Evolutionary conservation across 2,888 invertebrate species (phyloP), one percentile per base, ranked within the genome.

Genomic region (Lepas anatifera): DNA sequence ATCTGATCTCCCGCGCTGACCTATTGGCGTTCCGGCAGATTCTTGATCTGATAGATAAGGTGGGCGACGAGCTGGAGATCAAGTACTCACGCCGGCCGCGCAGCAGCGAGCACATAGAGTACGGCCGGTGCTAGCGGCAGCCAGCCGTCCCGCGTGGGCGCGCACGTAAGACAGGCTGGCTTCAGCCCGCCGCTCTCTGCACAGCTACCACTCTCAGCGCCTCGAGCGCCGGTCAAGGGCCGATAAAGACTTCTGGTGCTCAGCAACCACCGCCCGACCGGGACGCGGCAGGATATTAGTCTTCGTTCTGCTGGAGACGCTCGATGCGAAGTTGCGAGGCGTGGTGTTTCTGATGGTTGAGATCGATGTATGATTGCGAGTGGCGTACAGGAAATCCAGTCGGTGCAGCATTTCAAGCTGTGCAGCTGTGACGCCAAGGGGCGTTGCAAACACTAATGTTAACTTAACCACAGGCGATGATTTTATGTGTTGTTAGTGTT

Each of bases 41-140:
- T 35, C 68, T 72, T 67, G 64, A 71, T n/a, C 70, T 70, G 46
- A 70, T 72, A 16, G 72, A 72, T 32, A 68, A 63, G 27, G 69
- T 72, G 2, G 72, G 72, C n/a, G 68, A 72, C 67, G 25, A 70
- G 63, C 68, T 68, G 43, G 25, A 63, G 7, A 43, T 67, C 39
- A 69, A 71, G 29, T 71, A 72, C 46, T 72, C 71, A 13, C 41
- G 69, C 18, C 50, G 46, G 29, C 69, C 70, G 8, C 69, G 41
- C 37, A 63, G 58, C 39, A 16, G 25, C 22, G 32, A 69, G 11
- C 70, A 67, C 48, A 66, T 72, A 22, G 70, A 70, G 69, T 72
- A 81, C 81, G 73, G 84, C 83, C 74, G 84, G 84, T 43, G 85
- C 85, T 74, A 81, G 83, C 69, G 85, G 85, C 77, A 84, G 84